Evolutionary conservation across 1,140 invertebrate genomes (phyloP), one percentile per base, ranked within the genome.

Genomic region (Calephelis nemesis): DNA sequence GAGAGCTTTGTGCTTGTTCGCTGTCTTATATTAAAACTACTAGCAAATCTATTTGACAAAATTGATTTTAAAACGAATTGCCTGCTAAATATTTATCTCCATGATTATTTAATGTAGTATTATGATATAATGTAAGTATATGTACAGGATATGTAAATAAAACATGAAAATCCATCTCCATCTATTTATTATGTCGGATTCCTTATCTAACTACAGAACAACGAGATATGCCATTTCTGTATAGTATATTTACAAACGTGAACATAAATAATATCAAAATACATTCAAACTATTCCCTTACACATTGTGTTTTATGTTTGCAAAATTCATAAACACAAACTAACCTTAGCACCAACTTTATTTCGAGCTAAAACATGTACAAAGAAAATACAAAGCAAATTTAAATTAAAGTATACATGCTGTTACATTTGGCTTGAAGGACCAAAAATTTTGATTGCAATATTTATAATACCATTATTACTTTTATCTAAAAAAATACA

Each of bases 221-320:
- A 82, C 84, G 83, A 86, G 88, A 91, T 91, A 91, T 91, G 88
- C 82, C 76, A 79, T 78, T 85, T 87, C 74, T 85, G 79, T 87
- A 83, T 79, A 77, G 74, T 80, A 76, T 86, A 88, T 90, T 85
- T 89, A 90, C 87, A 90, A 88, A 88, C 79, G 64, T 83, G 79
- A 88, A 85, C 84, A 86, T 89, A 89, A 87, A 89, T 89, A 84
- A 88, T 89, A 91, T 85, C 82, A 88, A 89, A 89, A 89, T 88
- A 89, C 83, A 81, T 82, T 84, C 79, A 78, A 67, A 81, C 74
- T 74, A 73, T 69, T 67, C 65, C 70, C 52, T 63, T 39, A 67
- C 47, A 65, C 39, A 60, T 62, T 67, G 70, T 67, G 66, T 54
- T 52, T 40, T 65, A 54, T 50, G 47, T 62, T 65, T 62, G 62